Percentiles rank a stretch among this genome's conserved stretches.
These are phyloP conservation scores for Oxyscelio sp. DNA, from an alignment of 2,888 invertebrate species.

Conservation along the genomic window DNA sequence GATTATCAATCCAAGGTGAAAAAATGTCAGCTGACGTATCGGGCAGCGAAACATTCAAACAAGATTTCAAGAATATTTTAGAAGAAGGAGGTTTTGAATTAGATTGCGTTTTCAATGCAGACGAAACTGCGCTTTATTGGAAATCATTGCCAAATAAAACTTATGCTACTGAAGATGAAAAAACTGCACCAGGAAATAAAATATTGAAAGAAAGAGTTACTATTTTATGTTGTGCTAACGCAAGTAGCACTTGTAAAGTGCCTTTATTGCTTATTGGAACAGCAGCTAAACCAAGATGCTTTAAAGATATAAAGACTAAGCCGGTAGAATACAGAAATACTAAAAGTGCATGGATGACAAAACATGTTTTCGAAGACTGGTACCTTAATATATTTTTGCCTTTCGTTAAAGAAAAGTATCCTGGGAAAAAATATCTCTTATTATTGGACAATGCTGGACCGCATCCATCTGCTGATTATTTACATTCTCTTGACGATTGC, in stretches of 20 bases:
- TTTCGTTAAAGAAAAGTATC: no score
- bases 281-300: slow-evolving; percentile 77
- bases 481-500: no score
- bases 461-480: no score
- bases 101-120: slow-evolving; percentile 72
- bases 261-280: slow-evolving; percentile 80
- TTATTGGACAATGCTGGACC: no score
- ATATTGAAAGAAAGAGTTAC: slow-evolving; percentile 76
- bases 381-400: no score
- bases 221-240: slow-evolving; percentile 78
- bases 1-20: slow-evolving; percentile 51
- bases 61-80: neutral
- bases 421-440: no score
- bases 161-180: slow-evolving; percentile 61
- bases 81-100: slow-evolving; percentile 14
- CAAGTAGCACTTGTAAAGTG: slow-evolving; percentile 77
- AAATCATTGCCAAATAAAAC: slow-evolving; percentile 72
- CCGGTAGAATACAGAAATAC: no score
- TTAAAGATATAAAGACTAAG: slow-evolving; percentile 68
- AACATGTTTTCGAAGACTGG: no score
- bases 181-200: slow-evolving; percentile 75
- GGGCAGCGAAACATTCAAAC: slow-evolving; percentile 41
- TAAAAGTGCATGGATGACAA: no score
- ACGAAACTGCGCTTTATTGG: slow-evolving; percentile 76
- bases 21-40: slow-evolving; percentile 47